Percentiles rank a stretch among this genome's conserved stretches.
These are phyloP conservation scores for Ryuthela nishihirai DNA, from an alignment of 2,888 invertebrate genomes.

Conservation along the genomic window DNA sequence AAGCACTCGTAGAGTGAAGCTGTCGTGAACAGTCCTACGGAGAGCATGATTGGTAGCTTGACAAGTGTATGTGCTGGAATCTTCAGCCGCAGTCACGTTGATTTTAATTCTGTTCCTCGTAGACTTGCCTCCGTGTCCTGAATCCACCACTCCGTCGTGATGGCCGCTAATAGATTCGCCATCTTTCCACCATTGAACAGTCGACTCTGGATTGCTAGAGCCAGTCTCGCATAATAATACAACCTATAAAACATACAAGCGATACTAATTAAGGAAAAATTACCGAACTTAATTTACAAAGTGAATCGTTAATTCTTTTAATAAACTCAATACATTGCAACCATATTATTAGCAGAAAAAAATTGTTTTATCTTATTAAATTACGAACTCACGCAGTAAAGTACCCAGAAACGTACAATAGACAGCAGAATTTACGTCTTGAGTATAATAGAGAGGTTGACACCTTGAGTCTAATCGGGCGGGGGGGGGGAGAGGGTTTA, in stretches of 20 bases:
- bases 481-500: too few relatives aligned
- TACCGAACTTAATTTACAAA: too few relatives aligned
- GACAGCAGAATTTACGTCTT: too few relatives aligned
- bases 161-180: constrained; percentile 73
- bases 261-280: too few relatives aligned
- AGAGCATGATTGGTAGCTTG: constrained; percentile 82
- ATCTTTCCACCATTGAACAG: constrained; percentile 82
- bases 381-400: too few relatives aligned
- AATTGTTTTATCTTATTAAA: too few relatives aligned
- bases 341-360: too few relatives aligned
- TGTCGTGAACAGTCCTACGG: constrained; percentile 80
- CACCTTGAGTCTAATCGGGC: too few relatives aligned
- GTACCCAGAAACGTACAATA: too few relatives aligned
- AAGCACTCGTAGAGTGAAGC: constrained; percentile 75
- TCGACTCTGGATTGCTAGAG: constrained; percentile 85
- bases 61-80: constrained; percentile 83
- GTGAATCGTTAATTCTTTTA: too few relatives aligned
- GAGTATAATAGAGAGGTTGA: too few relatives aligned
- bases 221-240: constrained; percentile 68
- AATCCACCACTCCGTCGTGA: constrained; percentile 57
- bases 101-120: constrained; percentile 55
- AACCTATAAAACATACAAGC: constrained; percentile 12
- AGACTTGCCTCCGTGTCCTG: constrained; percentile 72
- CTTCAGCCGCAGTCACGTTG: constrained; percentile 78
- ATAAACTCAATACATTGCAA: too few relatives aligned